Evolutionary conservation across 2,888 invertebrate species (phyloP), one percentile per base, ranked within the genome.

Genomic region (Tipula helvola): DNA sequence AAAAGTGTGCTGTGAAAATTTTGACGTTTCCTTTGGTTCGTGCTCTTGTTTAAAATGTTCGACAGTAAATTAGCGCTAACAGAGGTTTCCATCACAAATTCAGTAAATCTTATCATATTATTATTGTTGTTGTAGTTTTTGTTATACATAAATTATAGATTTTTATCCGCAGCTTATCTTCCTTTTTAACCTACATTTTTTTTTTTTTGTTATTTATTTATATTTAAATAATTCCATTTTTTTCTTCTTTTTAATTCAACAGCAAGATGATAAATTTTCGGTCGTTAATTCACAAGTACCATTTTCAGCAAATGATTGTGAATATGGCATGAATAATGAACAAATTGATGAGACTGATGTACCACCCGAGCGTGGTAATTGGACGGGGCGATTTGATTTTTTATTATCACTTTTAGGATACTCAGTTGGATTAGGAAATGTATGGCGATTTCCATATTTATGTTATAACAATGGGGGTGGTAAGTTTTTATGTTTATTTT

Each of bases 381-480:
- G 95, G 95, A 94, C 95, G 13, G 95, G 95, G n/a, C 93, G 94
- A 87, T 95, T 95, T 89, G 95, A 95, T 91, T 95, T 95, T 90
- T 92, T 95, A 36, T 92, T 95, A 47, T 95, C 95, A 10, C 92
- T 95, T 87, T 91, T 95, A 87, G 95, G 95, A 41, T 95, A 95
- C 90, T 95, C 95, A 88, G 95, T 95, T 86, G 95, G 95, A 2
- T 91, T 95, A 87, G 95, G 95, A 88, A 95, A 95, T 89, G 95
- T 95, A 18, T 95, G 95, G 95, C 92, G 95, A 36, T 95, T 95
- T 90, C 95, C 95, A 2, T 95, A 95, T 90, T 92, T 95, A 39
- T 95, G 95, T 91, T 95, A 95, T 90, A 95, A 95, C 88, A 95
- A 95, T 90, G 95, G 95, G 85, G 95, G 95, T 89, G 95, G 95